Evolutionary conservation across 2,888 invertebrate genomes (phyloP), one percentile per base, ranked within the genome.

Genomic region (Lathronympha strigana): DNA sequence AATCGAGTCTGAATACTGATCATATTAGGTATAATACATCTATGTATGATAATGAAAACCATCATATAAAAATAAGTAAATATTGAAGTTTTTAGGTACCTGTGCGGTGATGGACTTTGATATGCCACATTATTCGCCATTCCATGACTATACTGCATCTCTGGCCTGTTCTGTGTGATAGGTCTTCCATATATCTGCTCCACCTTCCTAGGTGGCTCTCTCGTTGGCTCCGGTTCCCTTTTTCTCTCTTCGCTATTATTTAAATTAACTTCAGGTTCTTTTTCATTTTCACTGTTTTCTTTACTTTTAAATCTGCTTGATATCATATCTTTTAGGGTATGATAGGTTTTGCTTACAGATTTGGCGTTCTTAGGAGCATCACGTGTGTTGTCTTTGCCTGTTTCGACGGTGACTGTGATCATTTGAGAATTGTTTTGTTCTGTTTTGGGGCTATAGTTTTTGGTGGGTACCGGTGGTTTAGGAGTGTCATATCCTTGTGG

Each of bases 301-400:
- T 93, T 94, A 73, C 93, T 94, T 75, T 95, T 95, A 82, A 96
- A 96, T 76, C 95, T 94, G 81, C 95, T 96, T 21, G 96, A 96
- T 78, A 96, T 96, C 93, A 96, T 95, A 76, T 96, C 96, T 90
- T 96, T 96, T 68, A 96, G 93, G 4, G 96, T 96, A 81, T 96
- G 95, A 78, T 96, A 96, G 0, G 96, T 96, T 85, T 96, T 95
- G 50, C 95, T 94, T 66, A 95, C 94, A n/a, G 95, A 94, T 81
- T 95, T 94, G 51, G 92, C 88, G 62, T 89, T 93, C 81, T 93
- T 93, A 0, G 90, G 93, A 0, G 93, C 90, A 72, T 94, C 93
- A 76, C 91, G 90, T 15, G 91, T 92, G 40, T 84, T 92, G 61
- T 94, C 93, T 78, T 93, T 94, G 1, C 90, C 92, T 23, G 93